These are phyloP conservation scores for Lepus europaeus DNA, from an alignment of 2,113 vertebrate genomes.

Conservation along the genomic window DNA sequence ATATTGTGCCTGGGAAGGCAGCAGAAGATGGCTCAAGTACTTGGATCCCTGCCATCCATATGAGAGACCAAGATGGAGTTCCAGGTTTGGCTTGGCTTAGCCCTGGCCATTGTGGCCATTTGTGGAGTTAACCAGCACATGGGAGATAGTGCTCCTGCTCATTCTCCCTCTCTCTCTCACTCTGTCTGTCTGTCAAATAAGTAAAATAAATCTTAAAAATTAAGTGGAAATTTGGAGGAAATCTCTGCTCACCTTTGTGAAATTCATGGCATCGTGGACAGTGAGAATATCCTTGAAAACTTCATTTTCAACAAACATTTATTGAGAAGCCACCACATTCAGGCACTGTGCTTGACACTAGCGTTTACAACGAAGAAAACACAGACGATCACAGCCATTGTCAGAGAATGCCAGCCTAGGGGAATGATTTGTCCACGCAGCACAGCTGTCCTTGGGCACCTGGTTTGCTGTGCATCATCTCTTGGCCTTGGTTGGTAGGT, in stretches of 20 bases:
- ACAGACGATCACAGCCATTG: neutral
- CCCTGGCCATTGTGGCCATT: no score
- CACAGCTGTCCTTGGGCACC: neutral
- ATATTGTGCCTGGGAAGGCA: no score
- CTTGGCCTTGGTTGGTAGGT: neutral
- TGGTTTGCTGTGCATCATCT: neutral
- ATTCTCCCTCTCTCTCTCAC: no score
- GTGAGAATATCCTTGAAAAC: neutral
- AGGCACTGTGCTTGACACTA: neutral
- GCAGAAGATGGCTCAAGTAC: no score
- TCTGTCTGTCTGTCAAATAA: no score
- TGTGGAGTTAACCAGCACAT: no score
- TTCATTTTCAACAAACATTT: slow-evolving; percentile 46
- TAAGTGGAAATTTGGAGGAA: neutral
- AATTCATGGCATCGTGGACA: slow-evolving; percentile 17
- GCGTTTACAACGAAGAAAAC: slow-evolving; percentile 9
- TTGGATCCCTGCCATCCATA: no score
- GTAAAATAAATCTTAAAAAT: no score
- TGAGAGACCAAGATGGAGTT: no score
- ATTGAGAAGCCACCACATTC: neutral
- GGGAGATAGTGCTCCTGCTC: no score
- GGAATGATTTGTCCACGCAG: slow-evolving; percentile 16
- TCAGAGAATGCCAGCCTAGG: neutral
- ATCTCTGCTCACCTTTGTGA: slow-evolving; percentile 51
- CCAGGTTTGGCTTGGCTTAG: no score